Percentiles rank a stretch among this genome's conserved stretches.
These are phyloP conservation scores for Aythya baeri DNA, from an alignment of 2,113 vertebrate genomes.

Conservation along the genomic window DNA sequence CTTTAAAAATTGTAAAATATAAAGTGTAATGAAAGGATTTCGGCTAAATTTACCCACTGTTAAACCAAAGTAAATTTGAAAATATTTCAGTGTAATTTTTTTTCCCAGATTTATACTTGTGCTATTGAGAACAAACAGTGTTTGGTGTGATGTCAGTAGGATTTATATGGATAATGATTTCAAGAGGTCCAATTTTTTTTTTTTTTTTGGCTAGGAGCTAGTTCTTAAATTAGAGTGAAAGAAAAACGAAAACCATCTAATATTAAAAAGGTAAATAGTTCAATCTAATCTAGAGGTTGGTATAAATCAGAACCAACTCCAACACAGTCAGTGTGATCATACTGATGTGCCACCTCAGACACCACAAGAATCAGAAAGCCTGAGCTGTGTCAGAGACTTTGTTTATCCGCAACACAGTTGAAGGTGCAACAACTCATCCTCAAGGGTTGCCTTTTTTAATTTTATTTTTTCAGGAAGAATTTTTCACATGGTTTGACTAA, in stretches of 20 bases:
- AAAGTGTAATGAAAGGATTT: background rate
- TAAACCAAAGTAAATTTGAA: background rate
- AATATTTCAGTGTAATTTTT: background rate
- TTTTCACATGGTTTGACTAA: background rate
- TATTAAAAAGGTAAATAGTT: background rate
- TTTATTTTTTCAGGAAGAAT: background rate
- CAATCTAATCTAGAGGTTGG: background rate
- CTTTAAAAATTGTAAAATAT: background rate
- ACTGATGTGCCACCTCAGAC: background rate
- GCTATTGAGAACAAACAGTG: background rate
- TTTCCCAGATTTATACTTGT: background rate
- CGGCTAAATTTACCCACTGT: background rate
- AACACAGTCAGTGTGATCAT: background rate
- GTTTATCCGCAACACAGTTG: background rate
- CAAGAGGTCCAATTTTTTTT: background rate
- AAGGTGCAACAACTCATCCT: background rate
- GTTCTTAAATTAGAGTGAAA: background rate
- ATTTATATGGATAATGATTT: background rate
- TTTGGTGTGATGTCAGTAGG: background rate
- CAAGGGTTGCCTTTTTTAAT: background rate
- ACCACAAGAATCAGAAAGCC: background rate
- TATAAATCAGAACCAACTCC: background rate
- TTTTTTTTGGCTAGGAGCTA: background rate
- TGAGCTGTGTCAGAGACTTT: background rate
- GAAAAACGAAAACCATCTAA: background rate